These are phyloP conservation scores for Brachionus manjavacas DNA, from an alignment of 1,140 invertebrate genomes.

Conservation along the genomic window DNA sequence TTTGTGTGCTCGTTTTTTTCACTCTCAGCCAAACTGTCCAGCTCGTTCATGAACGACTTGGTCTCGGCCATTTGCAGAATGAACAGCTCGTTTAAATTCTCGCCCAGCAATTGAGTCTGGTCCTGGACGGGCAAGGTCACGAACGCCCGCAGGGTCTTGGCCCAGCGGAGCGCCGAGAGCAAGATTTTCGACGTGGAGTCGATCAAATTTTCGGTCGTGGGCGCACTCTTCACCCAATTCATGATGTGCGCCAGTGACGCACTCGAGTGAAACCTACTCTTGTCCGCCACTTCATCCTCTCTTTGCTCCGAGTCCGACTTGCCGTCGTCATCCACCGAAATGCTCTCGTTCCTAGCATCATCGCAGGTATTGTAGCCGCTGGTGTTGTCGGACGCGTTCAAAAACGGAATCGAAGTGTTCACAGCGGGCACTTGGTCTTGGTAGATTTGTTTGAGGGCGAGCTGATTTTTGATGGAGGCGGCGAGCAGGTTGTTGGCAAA, in stretches of 20 bases:
- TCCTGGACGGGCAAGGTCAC: background rate
- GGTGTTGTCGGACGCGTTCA: conserved; percentile 2
- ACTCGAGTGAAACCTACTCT: background rate
- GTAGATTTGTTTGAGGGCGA: conserved; percentile 19
- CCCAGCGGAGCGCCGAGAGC: conserved; percentile 6
- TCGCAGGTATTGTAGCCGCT: conserved; percentile 34
- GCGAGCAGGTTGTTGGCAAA: background rate
- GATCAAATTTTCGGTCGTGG: conserved; percentile 20
- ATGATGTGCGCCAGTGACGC: conserved; percentile 28
- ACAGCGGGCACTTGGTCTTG: background rate
- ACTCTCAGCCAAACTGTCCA: background rate
- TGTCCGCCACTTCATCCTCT: background rate
- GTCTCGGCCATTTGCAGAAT: conserved; percentile 40
- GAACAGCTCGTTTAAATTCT: conserved; percentile 20
- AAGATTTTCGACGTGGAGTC: background rate
- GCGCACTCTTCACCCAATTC: conserved; percentile 27
- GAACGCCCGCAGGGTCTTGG: background rate
- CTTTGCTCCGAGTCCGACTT: background rate
- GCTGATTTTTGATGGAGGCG: conserved; percentile 4
- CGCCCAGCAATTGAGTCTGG: background rate
- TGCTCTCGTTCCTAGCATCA: background rate
- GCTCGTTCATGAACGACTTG: background rate
- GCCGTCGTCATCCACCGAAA: background rate
- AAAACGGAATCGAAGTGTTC: background rate
- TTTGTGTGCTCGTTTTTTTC: conserved; percentile 2